Evolutionary conservation across 2,888 invertebrate species (phyloP).

Genomic region (Autographa gamma): DNA sequence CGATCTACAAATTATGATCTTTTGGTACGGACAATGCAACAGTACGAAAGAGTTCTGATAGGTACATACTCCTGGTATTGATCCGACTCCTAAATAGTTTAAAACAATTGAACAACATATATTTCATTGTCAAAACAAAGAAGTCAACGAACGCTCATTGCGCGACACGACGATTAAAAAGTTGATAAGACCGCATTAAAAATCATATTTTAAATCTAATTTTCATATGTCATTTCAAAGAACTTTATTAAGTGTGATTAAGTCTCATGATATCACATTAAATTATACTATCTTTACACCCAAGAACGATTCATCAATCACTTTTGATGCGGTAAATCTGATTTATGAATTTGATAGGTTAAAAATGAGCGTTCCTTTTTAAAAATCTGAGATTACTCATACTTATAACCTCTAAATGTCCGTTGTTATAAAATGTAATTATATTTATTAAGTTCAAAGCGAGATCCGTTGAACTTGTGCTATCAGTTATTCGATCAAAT

Average conservation of each 20-base stretch:
- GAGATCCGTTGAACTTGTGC: slow-evolving; percentile 40
- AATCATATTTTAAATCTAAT: slow-evolving; percentile 38
- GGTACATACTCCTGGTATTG: background rate
- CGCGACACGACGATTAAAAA: slow-evolving; percentile 5
- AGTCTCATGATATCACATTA: slow-evolving; percentile 46
- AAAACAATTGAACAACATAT: background rate
- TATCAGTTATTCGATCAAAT: slow-evolving; percentile 37
- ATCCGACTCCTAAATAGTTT: background rate
- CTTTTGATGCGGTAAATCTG: slow-evolving; percentile 51
- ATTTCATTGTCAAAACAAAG: background rate
- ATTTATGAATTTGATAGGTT: slow-evolving; percentile 55
- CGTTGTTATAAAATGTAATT: slow-evolving; percentile 42
- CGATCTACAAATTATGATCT: slow-evolving; percentile 29
- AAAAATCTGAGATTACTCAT: slow-evolving; percentile 47
- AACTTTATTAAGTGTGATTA: slow-evolving; percentile 51
- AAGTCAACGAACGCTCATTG: slow-evolving; percentile 11
- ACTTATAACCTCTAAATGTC: slow-evolving; percentile 48
- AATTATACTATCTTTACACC: slow-evolving; percentile 52
- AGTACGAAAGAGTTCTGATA: background rate
- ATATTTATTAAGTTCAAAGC: slow-evolving; percentile 34
- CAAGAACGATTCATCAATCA: slow-evolving; percentile 53
- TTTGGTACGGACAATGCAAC: slow-evolving; percentile 21
- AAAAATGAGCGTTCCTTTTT: slow-evolving; percentile 51
- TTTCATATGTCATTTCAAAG: slow-evolving; percentile 42
- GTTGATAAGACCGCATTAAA: slow-evolving; percentile 12